Conservation (phyloP, 1,140 invertebrate genomes). For the Drosophila asahinai region DNA sequence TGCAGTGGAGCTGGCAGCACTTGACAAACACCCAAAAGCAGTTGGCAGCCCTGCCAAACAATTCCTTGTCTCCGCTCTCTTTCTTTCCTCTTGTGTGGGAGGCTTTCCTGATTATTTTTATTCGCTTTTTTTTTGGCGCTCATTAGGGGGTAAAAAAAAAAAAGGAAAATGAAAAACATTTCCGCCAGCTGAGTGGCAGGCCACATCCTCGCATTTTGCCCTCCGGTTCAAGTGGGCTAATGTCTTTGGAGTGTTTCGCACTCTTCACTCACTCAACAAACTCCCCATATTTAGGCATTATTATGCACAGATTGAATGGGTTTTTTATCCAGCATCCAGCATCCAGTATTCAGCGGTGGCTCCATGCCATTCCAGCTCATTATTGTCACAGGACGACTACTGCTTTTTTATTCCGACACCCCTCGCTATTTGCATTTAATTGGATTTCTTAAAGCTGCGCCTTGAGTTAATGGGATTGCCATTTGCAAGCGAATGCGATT, state of each 20-base stretch:
- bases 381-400: constrained; percentile 7
- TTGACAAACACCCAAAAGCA: constrained; percentile 81
- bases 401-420: constrained; percentile 4
- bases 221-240: constrained; percentile 73
- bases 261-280: constrained; percentile 60
- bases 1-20: constrained; percentile 27
- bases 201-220: constrained; percentile 70
- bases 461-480: constrained; percentile 73
- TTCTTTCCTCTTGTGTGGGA: neutral
- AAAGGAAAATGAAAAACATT: constrained; percentile 67
- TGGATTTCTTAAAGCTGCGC: constrained; percentile 80
- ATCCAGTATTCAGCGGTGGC: neutral
- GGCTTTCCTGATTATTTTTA: neutral
- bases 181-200: constrained; percentile 71
- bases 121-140: constrained; percentile 30
- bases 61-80: constrained; percentile 9
- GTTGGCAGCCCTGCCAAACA: constrained; percentile 43
- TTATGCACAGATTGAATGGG: constrained; percentile 68
- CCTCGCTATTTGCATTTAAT: constrained; percentile 53
- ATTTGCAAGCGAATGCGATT: constrained; percentile 64
- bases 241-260: constrained; percentile 81
- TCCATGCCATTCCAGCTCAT: constrained; percentile 1
- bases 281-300: constrained; percentile 65
- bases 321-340: constrained; percentile 7
- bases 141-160: constrained; percentile 49